Conservation (phyloP, 2,797 vertebrate species). For the Crocidura indochinensis region DNA sequence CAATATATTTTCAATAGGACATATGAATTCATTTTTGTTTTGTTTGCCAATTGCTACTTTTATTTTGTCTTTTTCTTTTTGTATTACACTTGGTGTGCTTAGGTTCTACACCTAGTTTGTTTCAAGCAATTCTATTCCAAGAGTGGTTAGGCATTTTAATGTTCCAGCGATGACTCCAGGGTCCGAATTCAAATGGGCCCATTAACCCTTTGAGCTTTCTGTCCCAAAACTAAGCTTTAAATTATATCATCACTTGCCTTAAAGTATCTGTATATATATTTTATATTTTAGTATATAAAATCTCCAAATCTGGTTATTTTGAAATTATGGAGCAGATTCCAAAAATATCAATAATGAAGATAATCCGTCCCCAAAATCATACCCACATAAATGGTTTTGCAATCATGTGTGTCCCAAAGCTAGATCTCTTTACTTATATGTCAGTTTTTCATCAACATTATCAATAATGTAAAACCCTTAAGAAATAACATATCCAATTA, state of each 20-base stretch:
- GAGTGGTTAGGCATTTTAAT: too few relatives aligned
- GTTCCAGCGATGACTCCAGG: too few relatives aligned
- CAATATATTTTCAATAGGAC: background rate
- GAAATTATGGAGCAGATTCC: background rate
- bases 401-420: background rate
- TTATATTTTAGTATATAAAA: background rate
- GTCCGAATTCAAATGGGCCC: too few relatives aligned
- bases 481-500: conserved; percentile 22
- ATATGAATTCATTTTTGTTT: conserved; percentile 3
- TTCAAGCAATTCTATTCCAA: too few relatives aligned
- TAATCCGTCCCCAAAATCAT: background rate
- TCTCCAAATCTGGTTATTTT: background rate
- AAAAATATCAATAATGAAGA: background rate
- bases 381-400: background rate
- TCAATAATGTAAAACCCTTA: background rate
- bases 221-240: background rate
- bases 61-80: too few relatives aligned
- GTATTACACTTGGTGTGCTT: too few relatives aligned
- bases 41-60: background rate
- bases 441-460: background rate
- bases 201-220: too few relatives aligned
- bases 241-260: background rate
- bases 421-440: background rate
- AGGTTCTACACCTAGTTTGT: too few relatives aligned
- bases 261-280: background rate